Percentiles rank a stretch among this genome's conserved stretches.
Evolutionary conservation across 2,888 invertebrate genomes (phyloP).

Genomic region (Archips crataeganus): DNA sequence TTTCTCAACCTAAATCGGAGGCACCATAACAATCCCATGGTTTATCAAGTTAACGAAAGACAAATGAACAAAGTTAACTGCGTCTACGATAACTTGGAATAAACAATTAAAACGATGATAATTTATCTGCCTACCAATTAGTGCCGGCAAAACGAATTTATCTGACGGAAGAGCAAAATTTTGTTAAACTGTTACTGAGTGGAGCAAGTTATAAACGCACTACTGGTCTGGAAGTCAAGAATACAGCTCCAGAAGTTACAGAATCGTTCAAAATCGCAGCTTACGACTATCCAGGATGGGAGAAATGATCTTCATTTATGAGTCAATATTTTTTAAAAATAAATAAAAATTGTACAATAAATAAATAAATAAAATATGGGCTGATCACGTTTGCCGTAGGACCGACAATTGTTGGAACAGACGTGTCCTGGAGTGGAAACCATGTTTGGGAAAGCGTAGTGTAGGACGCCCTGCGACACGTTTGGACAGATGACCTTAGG

Average conservation of each 20-base stretch:
- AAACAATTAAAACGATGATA: constrained; percentile 70
- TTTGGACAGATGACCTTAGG: too few species aligned
- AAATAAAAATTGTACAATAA: too few species aligned
- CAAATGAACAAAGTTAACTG: constrained; percentile 49
- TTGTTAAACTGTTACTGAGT: constrained; percentile 48
- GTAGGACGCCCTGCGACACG: too few species aligned
- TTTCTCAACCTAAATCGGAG: background rate
- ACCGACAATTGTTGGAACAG: too few species aligned
- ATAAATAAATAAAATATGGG: too few species aligned
- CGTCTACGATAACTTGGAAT: constrained; percentile 59
- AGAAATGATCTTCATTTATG: too few species aligned
- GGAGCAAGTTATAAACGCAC: constrained; percentile 18
- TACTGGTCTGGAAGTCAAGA: background rate
- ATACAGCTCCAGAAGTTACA: background rate
- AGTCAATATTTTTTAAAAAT: too few species aligned
- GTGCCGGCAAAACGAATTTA: constrained; percentile 61
- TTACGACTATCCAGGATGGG: too few species aligned
- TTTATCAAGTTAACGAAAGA: constrained; percentile 42
- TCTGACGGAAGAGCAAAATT: constrained; percentile 52
- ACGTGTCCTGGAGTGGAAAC: too few species aligned
- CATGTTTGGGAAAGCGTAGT: too few species aligned
- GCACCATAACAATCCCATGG: constrained; percentile 33
- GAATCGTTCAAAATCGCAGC: background rate
- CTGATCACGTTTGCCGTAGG: too few species aligned
- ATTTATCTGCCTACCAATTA: constrained; percentile 70